Evolutionary conservation across 2,113 vertebrate genomes (phyloP), one percentile per base, ranked within the genome.

Genomic region (Oryzias celebensis): DNA sequence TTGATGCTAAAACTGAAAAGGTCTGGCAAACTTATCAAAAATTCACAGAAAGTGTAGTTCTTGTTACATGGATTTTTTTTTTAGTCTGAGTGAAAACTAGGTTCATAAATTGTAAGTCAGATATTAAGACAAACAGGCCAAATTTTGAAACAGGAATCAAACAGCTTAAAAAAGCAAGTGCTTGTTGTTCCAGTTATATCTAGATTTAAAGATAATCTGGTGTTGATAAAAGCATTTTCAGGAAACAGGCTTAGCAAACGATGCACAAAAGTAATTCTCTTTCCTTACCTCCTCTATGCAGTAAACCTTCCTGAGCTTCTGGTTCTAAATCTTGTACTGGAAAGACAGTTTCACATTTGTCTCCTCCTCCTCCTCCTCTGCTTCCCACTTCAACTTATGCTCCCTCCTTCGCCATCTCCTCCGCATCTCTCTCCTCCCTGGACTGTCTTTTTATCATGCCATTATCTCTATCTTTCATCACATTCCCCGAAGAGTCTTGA

Each of bases 231-330:
- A 36, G 3, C 10, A 36, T 36, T 36, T 36, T 36, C 36, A 36
- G 10, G 8, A 2, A 12, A 36, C 10, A 36, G 36, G 10, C 12
- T 36, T 0, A 36, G 36, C 8, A 36, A 36, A 36, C 12, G 36
- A 36, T 36, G 36, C 1, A 36, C 36, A 8, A 36, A 10, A 36
- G 36, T 13, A 36, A 36, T 36, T 2, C 10, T 31, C 31, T 36
- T 63, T 61, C 49, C 80, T 82, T 81, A 89, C 87, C 87, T 77
- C 14, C 3, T 56, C 71, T 52, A 42, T 60, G 55, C 36, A 52
- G 4, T 54, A 3, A 0, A 61, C 47, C 45, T 0, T 23, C 18
- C 14, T 45, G n/a, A 67, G 36, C n/a, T 52, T 50, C 47, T 58
- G 41, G 12, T 18, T 64, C 48, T 28, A 45, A 8, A 26, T 50